These are phyloP conservation scores for Mesodorylaimus sp. DNA, from an alignment of 2,888 invertebrate species.

Conservation along the genomic window DNA sequence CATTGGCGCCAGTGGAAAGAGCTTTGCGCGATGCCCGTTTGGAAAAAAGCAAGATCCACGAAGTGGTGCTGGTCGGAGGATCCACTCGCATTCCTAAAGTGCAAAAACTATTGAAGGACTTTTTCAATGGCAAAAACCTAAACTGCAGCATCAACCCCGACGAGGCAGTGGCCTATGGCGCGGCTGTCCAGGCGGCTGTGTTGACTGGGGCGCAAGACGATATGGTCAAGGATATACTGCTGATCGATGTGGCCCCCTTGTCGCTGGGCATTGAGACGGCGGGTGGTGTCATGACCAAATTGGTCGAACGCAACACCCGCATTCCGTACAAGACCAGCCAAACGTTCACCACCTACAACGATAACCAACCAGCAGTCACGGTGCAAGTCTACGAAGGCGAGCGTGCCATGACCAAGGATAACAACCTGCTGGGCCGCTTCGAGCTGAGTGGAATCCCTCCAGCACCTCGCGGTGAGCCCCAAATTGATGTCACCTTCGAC, in stretches of 20 bases:
- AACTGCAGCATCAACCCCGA: too few species aligned
- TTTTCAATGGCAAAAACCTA: too few species aligned
- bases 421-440: constrained; percentile 76
- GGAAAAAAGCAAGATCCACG: constrained; percentile 62
- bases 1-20: too few species aligned
- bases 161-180: constrained; percentile 92
- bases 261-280: too few species aligned
- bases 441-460: constrained; percentile 90
- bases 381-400: too few species aligned
- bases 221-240: constrained; percentile 35
- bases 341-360: constrained; percentile 87
- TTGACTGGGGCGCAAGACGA: constrained; percentile 50
- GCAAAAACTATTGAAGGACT: constrained; percentile 70
- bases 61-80: constrained; percentile 59
- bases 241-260: constrained; percentile 81
- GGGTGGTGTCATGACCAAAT: too few species aligned
- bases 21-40: constrained; percentile 78
- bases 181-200: too few species aligned
- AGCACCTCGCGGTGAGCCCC: constrained; percentile 69
- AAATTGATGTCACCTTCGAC: constrained; percentile 43
- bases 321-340: constrained; percentile 89
- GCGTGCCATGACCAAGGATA: too few species aligned
- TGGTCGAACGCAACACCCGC: constrained; percentile 89
- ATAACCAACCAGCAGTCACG: constrained; percentile 87
- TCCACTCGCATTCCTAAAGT: too few species aligned